phyloP scores from a whole-genome alignment of 2,797 vertebrate genomes.

The Perodicticus potto region DNA sequence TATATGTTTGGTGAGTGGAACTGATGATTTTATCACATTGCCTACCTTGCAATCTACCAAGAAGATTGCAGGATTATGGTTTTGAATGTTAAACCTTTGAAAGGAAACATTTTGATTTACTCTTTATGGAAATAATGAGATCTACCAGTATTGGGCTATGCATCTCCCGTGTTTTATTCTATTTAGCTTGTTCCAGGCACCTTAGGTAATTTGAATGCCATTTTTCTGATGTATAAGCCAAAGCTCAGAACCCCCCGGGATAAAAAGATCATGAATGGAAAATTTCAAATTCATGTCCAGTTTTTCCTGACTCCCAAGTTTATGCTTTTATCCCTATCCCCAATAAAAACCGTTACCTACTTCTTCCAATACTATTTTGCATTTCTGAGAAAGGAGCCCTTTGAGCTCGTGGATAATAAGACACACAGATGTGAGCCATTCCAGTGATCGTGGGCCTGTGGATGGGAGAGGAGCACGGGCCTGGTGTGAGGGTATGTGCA shows the following conservation, averaged over 20 bases:
- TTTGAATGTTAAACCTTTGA: slow-evolving; percentile 18
- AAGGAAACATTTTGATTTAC: slow-evolving; percentile 20
- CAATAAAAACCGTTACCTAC: slow-evolving; percentile 6
- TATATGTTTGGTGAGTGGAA: neutral
- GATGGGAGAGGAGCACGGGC: neutral
- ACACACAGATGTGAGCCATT: neutral
- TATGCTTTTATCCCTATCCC: neutral
- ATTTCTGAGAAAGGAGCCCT: neutral
- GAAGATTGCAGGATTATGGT: neutral
- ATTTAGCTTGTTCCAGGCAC: neutral
- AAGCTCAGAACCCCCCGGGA: slow-evolving; percentile 25
- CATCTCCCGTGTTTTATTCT: neutral
- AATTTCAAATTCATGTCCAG: slow-evolving; percentile 26
- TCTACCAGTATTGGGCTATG: neutral
- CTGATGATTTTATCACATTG: slow-evolving; percentile 11
- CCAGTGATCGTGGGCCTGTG: neutral
- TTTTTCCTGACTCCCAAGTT: slow-evolving; percentile 25
- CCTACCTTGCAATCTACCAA: neutral
- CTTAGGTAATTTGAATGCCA: neutral
- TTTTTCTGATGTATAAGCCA: slow-evolving; percentile 35
- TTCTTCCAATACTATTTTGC: neutral
- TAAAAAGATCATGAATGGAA: neutral
- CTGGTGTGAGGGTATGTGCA: neutral
- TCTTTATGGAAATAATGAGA: neutral
- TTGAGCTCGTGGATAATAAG: neutral